A percentile compares a stretch with the other conserved stretches of the same genome.
phyloP scores from a whole-genome alignment of 2,888 invertebrate genomes.

The Unio delphinus region DNA sequence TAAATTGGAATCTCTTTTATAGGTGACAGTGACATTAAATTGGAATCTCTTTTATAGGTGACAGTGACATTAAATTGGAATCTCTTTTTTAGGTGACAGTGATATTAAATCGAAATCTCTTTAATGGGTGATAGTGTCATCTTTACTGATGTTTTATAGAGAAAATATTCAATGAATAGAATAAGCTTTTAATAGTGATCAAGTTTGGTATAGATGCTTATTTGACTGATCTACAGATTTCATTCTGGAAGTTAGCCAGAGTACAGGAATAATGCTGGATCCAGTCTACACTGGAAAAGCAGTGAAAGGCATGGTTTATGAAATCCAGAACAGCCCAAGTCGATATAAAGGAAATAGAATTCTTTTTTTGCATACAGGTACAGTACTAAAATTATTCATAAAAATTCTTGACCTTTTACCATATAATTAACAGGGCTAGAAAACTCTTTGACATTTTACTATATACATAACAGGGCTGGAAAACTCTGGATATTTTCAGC shows the following conservation, averaged over 20 bases:
- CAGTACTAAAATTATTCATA: too few species aligned
- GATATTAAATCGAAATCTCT: background rate
- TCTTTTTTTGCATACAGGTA: constrained; percentile 62
- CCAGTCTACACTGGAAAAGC: constrained; percentile 66
- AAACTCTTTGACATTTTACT: too few species aligned
- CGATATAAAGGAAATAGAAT: constrained; percentile 54
- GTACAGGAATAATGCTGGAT: constrained; percentile 62
- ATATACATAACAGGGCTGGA: too few species aligned
- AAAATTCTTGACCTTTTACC: too few species aligned
- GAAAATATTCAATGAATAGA: background rate
- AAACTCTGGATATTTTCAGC: too few species aligned
- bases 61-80: too few species aligned
- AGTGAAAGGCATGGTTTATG: constrained; percentile 51
- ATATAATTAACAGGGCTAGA: too few species aligned
- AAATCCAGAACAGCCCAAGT: constrained; percentile 46
- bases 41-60: too few species aligned
- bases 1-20: too few species aligned
- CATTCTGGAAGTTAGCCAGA: constrained; percentile 38
- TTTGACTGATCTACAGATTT: constrained; percentile 45
- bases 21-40: too few species aligned
- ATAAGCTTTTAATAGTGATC: background rate
- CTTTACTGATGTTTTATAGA: background rate
- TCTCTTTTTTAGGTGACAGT: too few species aligned
- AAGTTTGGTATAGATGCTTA: background rate
- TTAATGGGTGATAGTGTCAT: background rate